Evolutionary conservation across 2,888 invertebrate species (phyloP).

Genomic region (Dasypolia templi): DNA sequence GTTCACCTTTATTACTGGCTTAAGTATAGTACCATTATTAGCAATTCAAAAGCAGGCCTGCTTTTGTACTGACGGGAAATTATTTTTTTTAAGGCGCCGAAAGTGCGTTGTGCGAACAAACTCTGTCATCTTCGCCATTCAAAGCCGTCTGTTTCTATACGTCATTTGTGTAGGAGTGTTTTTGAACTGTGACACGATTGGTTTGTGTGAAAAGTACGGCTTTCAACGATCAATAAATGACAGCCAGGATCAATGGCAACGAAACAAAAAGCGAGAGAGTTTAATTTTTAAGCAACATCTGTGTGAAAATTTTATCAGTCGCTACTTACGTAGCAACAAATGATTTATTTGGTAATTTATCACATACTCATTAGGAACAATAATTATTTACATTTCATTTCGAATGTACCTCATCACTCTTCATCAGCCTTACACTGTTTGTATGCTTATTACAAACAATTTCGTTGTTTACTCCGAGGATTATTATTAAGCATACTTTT

Average conservation of each 20-base stretch:
- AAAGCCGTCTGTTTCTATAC: too few relatives aligned
- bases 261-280: not conserved
- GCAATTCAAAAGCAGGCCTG: too few relatives aligned
- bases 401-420: not conserved
- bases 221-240: not conserved
- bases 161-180: too few relatives aligned
- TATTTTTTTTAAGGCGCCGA: too few relatives aligned
- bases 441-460: not conserved
- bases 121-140: too few relatives aligned
- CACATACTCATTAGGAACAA: slow-evolving; percentile 8
- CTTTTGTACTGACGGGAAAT: too few relatives aligned
- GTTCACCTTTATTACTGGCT: too few relatives aligned
- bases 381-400: slow-evolving; percentile 37
- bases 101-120: too few relatives aligned
- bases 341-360: slow-evolving; percentile 21
- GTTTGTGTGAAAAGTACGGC: too few relatives aligned
- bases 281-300: slow-evolving; percentile 18
- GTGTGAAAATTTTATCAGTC: not conserved
- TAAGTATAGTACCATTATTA: too few relatives aligned
- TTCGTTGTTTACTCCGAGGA: not conserved
- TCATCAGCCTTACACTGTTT: not conserved
- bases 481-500: not conserved
- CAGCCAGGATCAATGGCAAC: not conserved
- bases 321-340: not conserved
- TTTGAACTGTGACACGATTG: too few relatives aligned